Percentiles rank a stretch among this genome's conserved stretches.
phyloP scores from a whole-genome alignment of 2,113 vertebrate genomes.

The Tragelaphus buxtoni region DNA sequence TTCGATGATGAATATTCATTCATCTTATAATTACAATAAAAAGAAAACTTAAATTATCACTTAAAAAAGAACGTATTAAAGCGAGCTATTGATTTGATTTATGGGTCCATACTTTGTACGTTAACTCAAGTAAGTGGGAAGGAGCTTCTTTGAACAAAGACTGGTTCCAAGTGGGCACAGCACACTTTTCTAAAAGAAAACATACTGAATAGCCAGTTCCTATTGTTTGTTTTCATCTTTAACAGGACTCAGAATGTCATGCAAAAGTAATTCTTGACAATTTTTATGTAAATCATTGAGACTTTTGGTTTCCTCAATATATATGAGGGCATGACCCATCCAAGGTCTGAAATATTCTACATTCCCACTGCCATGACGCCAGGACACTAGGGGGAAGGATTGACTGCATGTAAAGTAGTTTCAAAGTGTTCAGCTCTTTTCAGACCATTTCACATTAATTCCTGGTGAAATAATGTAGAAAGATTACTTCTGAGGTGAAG shows the following conservation, averaged over 20 bases:
- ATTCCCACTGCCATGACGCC: background rate
- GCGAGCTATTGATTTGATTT: slow-evolving; percentile 27
- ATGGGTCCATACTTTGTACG: background rate
- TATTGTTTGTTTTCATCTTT: background rate
- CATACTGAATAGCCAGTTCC: background rate
- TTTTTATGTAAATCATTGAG: no score
- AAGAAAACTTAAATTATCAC: background rate
- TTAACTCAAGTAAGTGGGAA: background rate
- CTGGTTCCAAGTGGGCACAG: background rate
- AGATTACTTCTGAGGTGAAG: background rate
- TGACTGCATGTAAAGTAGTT: background rate
- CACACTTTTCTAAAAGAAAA: background rate
- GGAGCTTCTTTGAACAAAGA: background rate
- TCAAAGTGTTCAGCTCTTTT: background rate
- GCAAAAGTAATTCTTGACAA: no score
- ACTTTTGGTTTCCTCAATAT: no score
- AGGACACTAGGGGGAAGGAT: background rate
- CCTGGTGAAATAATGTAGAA: slow-evolving; percentile 15
- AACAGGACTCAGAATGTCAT: no score
- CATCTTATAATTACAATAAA: slow-evolving; percentile 51
- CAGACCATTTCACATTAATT: slow-evolving; percentile 18
- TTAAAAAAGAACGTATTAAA: background rate
- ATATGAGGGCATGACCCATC: no score
- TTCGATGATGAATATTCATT: slow-evolving; percentile 39
- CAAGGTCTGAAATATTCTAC: no score